Conservation (phyloP, 2,797 vertebrate genomes). For the Phylloscopus collybita region DNA sequence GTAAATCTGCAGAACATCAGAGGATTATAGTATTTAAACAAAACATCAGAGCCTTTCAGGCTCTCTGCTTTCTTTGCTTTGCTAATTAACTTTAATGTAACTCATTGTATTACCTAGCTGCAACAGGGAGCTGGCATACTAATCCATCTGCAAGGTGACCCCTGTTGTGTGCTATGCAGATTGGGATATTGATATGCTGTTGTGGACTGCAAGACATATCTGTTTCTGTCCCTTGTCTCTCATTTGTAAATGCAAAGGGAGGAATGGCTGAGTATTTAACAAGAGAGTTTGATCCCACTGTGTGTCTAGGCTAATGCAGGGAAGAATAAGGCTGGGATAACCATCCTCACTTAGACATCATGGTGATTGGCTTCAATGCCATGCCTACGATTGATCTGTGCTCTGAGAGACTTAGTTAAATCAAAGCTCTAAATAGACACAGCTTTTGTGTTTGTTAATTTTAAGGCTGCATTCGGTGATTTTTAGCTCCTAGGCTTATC, state of each 20-base stretch:
- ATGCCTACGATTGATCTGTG: constrained; percentile 8
- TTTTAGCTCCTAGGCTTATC: constrained; percentile 44
- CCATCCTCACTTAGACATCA: not conserved
- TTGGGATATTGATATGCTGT: constrained; percentile 49
- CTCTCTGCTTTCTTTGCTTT: constrained; percentile 55
- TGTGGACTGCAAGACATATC: constrained; percentile 34
- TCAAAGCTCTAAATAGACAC: constrained; percentile 58
- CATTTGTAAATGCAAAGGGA: constrained; percentile 32
- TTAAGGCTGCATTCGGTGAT: constrained; percentile 28
- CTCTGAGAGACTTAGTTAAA: constrained; percentile 53
- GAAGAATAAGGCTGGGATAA: constrained; percentile 44
- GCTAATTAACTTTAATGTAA: constrained; percentile 60
- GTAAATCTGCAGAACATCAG: constrained; percentile 27
- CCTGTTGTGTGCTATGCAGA: constrained; percentile 48
- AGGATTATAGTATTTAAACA: constrained; percentile 54
- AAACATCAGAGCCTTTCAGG: constrained; percentile 37
- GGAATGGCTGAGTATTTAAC: constrained; percentile 14
- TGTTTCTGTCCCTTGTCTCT: constrained; percentile 45
- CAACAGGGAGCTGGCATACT: constrained; percentile 30
- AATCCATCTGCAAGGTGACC: constrained; percentile 70
- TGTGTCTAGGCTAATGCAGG: constrained; percentile 4
- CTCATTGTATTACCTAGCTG: constrained; percentile 37
- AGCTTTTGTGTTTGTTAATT: constrained; percentile 59
- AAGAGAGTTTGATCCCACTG: constrained; percentile 19
- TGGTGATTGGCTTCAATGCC: not conserved